Conservation (phyloP, 2,113 vertebrate genomes). For the Phyllostomus discolor region DNA sequence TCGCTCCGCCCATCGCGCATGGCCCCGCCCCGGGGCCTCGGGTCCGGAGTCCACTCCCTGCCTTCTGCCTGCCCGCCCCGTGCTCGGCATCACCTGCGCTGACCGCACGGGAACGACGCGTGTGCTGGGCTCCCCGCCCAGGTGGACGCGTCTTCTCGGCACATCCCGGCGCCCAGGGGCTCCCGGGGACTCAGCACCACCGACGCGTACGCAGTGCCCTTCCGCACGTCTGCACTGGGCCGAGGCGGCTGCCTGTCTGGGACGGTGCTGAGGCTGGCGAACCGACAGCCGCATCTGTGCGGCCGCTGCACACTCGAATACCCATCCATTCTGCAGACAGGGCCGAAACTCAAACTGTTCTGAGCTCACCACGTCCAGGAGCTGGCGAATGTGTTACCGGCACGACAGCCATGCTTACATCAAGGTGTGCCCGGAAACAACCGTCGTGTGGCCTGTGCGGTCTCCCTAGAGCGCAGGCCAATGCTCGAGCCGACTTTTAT, state of each 20-base stretch:
- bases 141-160: too few species aligned
- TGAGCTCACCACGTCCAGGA: not conserved
- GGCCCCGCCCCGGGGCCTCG: too few species aligned
- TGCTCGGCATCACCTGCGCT: too few species aligned
- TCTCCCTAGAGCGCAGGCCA: too few species aligned
- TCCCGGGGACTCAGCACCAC: fast-evolving
- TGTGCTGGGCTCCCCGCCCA: too few species aligned
- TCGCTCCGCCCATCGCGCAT: not conserved
- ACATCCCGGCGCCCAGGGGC: too few species aligned
- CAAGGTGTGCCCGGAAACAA: fast-evolving
- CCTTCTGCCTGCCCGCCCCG: too few species aligned
- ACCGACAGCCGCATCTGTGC: fast-evolving
- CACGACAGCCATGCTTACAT: not conserved
- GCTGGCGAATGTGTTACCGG: not conserved
- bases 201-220: not conserved
- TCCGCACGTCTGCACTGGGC: fast-evolving
- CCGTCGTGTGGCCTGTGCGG: too few species aligned
- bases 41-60: too few species aligned
- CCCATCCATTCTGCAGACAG: not conserved
- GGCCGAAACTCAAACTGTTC: not conserved
- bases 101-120: too few species aligned
- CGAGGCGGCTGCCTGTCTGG: fast-evolving
- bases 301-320: fast-evolving
- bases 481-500: fast-evolving
- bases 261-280: not conserved